Evolutionary conservation across 2,797 vertebrate species (phyloP).

Genomic region (Ispidina picta): DNA sequence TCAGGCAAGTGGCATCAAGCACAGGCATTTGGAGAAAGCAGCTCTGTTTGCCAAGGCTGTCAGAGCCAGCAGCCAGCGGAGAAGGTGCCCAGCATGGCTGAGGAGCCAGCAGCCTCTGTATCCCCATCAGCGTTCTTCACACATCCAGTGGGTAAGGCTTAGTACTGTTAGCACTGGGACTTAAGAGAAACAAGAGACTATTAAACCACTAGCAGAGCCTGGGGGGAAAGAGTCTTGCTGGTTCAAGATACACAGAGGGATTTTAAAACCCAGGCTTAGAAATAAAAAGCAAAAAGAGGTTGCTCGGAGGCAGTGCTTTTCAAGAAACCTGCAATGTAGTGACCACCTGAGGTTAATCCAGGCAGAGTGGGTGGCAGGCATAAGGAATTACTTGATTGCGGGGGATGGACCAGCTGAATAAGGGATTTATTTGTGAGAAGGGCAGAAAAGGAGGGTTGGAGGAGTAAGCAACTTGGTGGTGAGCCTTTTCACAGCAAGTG

Average conservation of each 20-base stretch:
- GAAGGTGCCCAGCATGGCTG: rapidly evolving
- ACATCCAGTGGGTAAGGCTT: not conserved
- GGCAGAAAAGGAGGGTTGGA: constrained; percentile 42
- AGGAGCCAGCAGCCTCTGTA: not conserved
- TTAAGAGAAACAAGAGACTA: constrained; percentile 56
- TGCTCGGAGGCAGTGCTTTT: constrained; percentile 40
- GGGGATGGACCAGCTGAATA: constrained; percentile 45
- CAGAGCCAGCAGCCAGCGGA: not conserved
- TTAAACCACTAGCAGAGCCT: constrained; percentile 52
- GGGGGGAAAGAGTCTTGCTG: constrained; percentile 17
- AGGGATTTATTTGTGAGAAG: constrained; percentile 57
- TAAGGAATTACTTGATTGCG: constrained; percentile 55
- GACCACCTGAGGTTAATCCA: constrained; percentile 72
- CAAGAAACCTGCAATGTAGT: constrained; percentile 50
- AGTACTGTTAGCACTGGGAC: not conserved
- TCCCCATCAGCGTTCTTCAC: not conserved
- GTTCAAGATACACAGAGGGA: constrained; percentile 49
- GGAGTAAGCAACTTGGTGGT: constrained; percentile 26
- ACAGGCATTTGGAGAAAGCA: not conserved
- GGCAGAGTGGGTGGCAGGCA: constrained; percentile 60
- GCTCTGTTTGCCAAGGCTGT: not conserved
- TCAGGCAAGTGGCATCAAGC: not conserved
- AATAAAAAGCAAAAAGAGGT: constrained; percentile 30
- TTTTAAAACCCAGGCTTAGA: constrained; percentile 53
- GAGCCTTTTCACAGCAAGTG: constrained; percentile 56